Conservation (phyloP, 2,888 invertebrate species). For the Athetis lepigone region DNA sequence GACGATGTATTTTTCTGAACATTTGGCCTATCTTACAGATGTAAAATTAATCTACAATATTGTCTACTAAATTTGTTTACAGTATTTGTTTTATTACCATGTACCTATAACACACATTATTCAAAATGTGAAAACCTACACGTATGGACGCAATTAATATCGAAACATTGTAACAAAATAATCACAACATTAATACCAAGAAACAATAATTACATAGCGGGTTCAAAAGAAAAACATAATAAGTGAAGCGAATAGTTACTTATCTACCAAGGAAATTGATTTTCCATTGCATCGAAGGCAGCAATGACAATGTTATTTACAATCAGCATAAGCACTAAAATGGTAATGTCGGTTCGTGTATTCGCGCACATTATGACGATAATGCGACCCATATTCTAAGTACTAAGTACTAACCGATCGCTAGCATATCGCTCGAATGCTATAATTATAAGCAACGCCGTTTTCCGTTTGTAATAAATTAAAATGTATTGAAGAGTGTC, state of each 20-base stretch:
- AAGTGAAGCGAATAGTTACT: conserved; percentile 10
- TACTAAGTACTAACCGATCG: conserved; percentile 60
- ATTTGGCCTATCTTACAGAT: background rate
- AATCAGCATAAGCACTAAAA: conserved; percentile 65
- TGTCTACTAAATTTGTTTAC: too few relatives aligned
- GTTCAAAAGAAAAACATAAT: conserved; percentile 22
- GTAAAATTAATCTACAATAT: background rate
- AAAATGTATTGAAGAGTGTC: conserved; percentile 65
- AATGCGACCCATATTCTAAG: conserved; percentile 81
- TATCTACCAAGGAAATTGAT: conserved; percentile 55
- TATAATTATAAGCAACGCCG: conserved; percentile 63
- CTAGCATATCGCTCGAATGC: conserved; percentile 60
- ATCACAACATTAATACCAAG: conserved; percentile 6
- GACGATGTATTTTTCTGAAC: conserved; percentile 3
- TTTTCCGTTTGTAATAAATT: conserved; percentile 71
- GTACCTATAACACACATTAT: too few relatives aligned
- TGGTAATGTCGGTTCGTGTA: conserved; percentile 75
- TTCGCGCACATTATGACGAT: conserved; percentile 71
- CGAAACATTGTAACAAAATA: conserved; percentile 25
- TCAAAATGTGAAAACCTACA: too few relatives aligned
- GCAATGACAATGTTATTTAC: conserved; percentile 56
- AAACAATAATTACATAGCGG: conserved; percentile 5
- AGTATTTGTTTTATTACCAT: too few relatives aligned
- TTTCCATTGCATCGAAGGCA: conserved; percentile 53
- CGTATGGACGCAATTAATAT: too few relatives aligned